A percentile compares a stretch with the other conserved stretches of the same genome.
Conservation (phyloP, 2,113 vertebrate genomes). For the Xiphophorus hellerii region DNA sequence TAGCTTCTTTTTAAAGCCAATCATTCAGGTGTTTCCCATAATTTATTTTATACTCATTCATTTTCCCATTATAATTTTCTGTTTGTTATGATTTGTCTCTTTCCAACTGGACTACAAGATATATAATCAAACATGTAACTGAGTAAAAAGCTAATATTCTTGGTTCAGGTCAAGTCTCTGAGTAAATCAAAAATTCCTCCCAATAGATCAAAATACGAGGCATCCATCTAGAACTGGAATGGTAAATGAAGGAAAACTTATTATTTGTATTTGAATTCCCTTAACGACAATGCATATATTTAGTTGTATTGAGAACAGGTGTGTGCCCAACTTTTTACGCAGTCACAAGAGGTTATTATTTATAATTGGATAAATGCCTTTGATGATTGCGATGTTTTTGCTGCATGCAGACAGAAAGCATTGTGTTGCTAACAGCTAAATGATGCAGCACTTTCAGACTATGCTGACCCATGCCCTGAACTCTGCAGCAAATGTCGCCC, state of each 20-base stretch:
- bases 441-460: background rate
- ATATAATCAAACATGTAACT: constrained; percentile 10
- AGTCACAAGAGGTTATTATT: background rate
- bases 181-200: constrained; percentile 3
- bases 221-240: background rate
- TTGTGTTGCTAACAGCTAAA: too few species aligned
- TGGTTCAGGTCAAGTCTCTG: constrained; percentile 10
- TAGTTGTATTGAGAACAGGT: background rate
- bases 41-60: background rate
- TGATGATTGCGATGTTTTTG: background rate
- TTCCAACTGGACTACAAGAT: background rate
- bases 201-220: background rate
- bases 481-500: background rate
- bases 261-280: background rate
- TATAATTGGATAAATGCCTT: background rate
- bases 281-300: background rate
- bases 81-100: background rate
- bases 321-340: background rate
- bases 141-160: constrained; percentile 18
- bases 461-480: background rate
- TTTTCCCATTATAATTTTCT: background rate
- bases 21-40: background rate
- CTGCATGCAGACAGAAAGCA: background rate
- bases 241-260: background rate
- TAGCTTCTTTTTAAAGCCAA: background rate